These are phyloP conservation scores for Anniella stebbinsi DNA, from an alignment of 2,797 vertebrate genomes.

Conservation along the genomic window DNA sequence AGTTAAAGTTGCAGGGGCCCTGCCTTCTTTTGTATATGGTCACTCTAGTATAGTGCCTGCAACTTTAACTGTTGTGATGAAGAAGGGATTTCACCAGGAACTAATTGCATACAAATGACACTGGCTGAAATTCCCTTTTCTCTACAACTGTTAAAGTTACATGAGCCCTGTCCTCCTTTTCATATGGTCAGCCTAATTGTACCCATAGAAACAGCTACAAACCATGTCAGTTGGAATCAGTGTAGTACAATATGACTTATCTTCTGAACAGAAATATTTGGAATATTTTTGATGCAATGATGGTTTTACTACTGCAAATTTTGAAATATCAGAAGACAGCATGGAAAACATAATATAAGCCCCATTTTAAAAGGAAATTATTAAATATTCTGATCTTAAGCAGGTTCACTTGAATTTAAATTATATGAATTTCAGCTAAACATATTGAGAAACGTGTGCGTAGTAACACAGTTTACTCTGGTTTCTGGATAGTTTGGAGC, in stretches of 20 bases:
- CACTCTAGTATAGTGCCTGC: too few relatives aligned
- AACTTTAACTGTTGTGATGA: too few relatives aligned
- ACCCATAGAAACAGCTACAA: constrained; percentile 37
- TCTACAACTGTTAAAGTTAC: too few relatives aligned
- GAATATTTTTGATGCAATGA: not conserved
- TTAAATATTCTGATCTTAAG: not conserved
- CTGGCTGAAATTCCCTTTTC: too few relatives aligned
- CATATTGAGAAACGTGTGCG: not conserved
- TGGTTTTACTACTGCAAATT: not conserved
- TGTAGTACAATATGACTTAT: constrained; percentile 19
- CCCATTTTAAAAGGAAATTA: not conserved
- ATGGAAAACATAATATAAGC: not conserved
- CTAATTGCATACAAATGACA: too few relatives aligned
- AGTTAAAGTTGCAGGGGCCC: too few relatives aligned
- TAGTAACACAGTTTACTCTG: not conserved
- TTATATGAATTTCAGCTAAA: not conserved
- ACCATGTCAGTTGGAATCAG: not conserved
- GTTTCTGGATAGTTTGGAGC: not conserved
- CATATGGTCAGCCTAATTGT: too few relatives aligned
- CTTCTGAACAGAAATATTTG: not conserved
- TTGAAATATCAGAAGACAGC: not conserved
- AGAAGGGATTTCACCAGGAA: too few relatives aligned
- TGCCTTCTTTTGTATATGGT: too few relatives aligned
- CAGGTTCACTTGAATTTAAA: not conserved
- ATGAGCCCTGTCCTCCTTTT: too few relatives aligned